Conservation (phyloP, 1,140 invertebrate species). For the Asbolus verrucosus region DNA sequence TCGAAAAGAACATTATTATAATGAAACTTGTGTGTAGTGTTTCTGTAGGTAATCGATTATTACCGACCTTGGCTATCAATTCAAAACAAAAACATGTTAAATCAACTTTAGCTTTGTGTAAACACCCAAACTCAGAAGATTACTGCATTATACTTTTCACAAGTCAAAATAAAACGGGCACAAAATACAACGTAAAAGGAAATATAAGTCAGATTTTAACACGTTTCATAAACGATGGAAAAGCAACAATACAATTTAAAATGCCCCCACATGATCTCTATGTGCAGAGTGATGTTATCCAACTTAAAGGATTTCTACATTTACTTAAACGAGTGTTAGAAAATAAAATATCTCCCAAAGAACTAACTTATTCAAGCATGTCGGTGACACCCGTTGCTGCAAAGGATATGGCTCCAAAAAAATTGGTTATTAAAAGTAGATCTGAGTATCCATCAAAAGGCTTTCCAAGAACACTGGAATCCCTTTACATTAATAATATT, state of each 20-base stretch:
- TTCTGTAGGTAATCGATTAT: conserved; percentile 71
- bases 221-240: conserved; percentile 79
- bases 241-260: conserved; percentile 78
- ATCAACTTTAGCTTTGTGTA: conserved; percentile 75
- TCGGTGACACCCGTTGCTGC: conserved; percentile 65
- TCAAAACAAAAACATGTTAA: conserved; percentile 67
- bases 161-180: conserved; percentile 73
- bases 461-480: conserved; percentile 74
- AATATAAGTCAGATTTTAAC: conserved; percentile 76
- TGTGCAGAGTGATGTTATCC: conserved; percentile 74
- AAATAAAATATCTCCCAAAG: conserved; percentile 70
- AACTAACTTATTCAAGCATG: conserved; percentile 68
- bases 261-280: conserved; percentile 77
- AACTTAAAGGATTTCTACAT: conserved; percentile 77
- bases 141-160: conserved; percentile 76
- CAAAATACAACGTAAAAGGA: conserved; percentile 75
- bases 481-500: conserved; percentile 71
- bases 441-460: conserved; percentile 77
- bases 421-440: conserved; percentile 71
- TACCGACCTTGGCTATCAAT: conserved; percentile 65
- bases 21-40: conserved; percentile 80
- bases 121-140: conserved; percentile 70
- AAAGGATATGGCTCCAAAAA: conserved; percentile 67
- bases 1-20: conserved; percentile 7
- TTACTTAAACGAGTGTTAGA: conserved; percentile 72